Conservation (phyloP, 2,113 vertebrate species). For the Guaruba guarouba region DNA sequence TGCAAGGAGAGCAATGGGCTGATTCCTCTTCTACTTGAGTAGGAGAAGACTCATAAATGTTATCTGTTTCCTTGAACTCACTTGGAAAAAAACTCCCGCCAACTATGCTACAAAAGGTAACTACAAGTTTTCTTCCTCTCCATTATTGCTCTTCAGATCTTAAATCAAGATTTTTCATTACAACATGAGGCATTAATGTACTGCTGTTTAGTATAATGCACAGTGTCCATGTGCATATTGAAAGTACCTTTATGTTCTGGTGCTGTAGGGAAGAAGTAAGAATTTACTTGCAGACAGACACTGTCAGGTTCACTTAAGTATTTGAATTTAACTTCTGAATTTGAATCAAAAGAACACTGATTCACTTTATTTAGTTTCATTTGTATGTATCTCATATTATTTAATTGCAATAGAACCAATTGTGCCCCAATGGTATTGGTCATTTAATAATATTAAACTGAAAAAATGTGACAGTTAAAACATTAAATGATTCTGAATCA, state of each 20-base stretch:
- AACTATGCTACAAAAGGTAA: not conserved
- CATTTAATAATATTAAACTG: not conserved
- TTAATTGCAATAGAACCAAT: not conserved
- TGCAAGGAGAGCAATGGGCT: not conserved
- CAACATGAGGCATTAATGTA: not conserved
- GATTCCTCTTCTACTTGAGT: not conserved
- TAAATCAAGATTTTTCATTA: conserved; percentile 12
- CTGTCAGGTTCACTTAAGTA: not conserved
- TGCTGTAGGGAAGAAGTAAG: not conserved
- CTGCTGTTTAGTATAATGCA: not conserved
- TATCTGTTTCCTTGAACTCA: not conserved
- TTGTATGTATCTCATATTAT: not conserved
- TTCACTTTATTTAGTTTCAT: not conserved
- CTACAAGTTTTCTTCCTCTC: not conserved
- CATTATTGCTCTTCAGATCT: not conserved
- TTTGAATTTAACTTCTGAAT: not conserved
- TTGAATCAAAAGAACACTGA: not conserved
- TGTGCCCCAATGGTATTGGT: not conserved
- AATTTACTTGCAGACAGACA: not conserved
- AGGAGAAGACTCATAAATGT: not conserved
- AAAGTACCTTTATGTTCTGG: not conserved
- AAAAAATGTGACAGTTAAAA: not conserved
- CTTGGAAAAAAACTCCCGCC: not conserved
- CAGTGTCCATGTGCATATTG: not conserved
- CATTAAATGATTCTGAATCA: not conserved